phyloP scores from a whole-genome alignment of 1,140 invertebrate genomes.

The Musca domestica region DNA sequence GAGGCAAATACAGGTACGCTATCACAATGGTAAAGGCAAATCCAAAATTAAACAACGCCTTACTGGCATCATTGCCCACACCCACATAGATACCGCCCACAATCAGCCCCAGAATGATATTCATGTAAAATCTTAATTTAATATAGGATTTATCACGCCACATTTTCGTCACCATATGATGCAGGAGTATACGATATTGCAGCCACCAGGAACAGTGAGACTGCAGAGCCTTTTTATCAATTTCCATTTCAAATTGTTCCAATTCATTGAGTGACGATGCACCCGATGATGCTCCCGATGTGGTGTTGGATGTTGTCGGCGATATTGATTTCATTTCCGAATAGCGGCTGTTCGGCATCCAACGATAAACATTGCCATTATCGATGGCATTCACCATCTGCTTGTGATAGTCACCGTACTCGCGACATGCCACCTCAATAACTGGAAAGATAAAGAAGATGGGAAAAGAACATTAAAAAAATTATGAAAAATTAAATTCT shows the following conservation, averaged over 20 bases:
- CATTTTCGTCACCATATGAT: constrained; percentile 69
- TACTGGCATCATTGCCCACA: constrained; percentile 75
- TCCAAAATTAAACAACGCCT: constrained; percentile 78
- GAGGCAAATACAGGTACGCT: constrained; percentile 73
- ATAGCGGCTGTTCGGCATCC: constrained; percentile 34
- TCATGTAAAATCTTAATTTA: constrained; percentile 65
- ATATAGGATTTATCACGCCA: constrained; percentile 71
- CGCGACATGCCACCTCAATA: constrained; percentile 73
- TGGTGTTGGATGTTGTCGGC: constrained; percentile 45
- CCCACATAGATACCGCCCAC: constrained; percentile 68
- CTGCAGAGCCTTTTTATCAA: constrained; percentile 55
- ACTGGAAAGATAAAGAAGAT: constrained; percentile 57
- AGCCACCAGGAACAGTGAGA: constrained; percentile 60
- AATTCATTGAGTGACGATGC: constrained; percentile 47
- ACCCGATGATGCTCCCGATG: constrained; percentile 47
- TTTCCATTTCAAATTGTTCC: constrained; percentile 49
- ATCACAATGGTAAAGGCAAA: constrained; percentile 77
- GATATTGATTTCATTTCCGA: constrained; percentile 26
- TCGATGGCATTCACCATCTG: constrained; percentile 64
- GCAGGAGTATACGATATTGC: constrained; percentile 67
- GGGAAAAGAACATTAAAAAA: background rate
- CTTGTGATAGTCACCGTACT: constrained; percentile 68
- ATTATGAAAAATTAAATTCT: background rate
- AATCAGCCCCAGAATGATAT: constrained; percentile 67
- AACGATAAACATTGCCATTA: constrained; percentile 60